phyloP scores from a whole-genome alignment of 2,797 vertebrate species.

The Graptemys geographica region DNA sequence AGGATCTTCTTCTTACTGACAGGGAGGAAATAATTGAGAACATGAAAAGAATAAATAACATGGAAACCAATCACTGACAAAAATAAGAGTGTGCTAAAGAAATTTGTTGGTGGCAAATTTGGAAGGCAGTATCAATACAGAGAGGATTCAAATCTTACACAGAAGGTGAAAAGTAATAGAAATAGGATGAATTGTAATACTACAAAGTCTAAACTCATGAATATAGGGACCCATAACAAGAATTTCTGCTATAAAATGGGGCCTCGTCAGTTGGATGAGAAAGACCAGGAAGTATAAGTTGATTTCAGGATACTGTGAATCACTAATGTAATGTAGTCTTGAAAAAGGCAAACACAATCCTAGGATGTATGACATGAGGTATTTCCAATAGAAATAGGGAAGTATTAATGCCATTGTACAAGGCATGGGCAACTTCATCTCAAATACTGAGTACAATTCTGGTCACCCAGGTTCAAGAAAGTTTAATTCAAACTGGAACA shows the following conservation, averaged over 20 bases:
- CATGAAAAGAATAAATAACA: neutral
- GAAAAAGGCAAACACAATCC: neutral
- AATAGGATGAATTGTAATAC: neutral
- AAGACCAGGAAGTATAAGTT: no score
- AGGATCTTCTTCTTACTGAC: neutral
- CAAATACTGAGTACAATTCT: neutral
- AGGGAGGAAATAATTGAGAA: neutral
- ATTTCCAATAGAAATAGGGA: neutral
- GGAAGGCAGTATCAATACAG: neutral
- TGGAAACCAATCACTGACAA: neutral
- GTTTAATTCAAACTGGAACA: neutral
- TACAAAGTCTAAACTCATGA: neutral
- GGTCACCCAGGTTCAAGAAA: neutral
- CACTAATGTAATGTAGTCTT: neutral
- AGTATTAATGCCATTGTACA: neutral
- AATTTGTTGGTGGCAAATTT: fast-evolving
- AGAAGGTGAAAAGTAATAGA: neutral
- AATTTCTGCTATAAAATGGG: neutral
- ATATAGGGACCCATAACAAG: neutral
- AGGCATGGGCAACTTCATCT: neutral
- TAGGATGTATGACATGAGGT: neutral
- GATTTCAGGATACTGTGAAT: neutral
- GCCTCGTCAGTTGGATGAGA: neutral
- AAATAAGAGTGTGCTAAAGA: neutral
- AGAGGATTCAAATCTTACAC: neutral